Base-by-base conservation (phyloP, 37 sponge, comb jelly and placozoan species). In the Oopsacas minuta region DNA sequence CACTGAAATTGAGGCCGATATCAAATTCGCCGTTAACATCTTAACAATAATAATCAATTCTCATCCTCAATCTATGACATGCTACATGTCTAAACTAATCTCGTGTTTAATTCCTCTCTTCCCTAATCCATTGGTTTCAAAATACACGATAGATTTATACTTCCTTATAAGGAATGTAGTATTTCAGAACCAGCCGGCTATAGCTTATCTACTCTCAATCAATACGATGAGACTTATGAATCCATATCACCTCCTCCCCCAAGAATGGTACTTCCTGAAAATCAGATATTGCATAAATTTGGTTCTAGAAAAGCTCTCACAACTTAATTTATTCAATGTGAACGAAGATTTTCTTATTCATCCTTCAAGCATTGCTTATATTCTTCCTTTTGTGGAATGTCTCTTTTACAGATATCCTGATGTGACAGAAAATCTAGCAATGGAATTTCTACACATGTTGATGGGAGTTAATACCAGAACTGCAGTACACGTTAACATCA, bases 331-430 rank as follows among this genome's bases (percentile, higher is more conserved):
- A 5, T 61, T 61, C 30, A 61, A 61, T 12, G 30, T 61, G 7
- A 61, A 61, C 30, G 75, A 61, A 10, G 30, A 61, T 3, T 61
- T 61, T 34, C 30, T n/a, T 10, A 61, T 61, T 12, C 75, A 34
- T n/a, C 75, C 75, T 3, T 61, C 75, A 7, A 25, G 28, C 75
- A 61, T 61, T 20, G 7, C 75, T 12, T 61, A n/a, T 12, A 12
- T 61, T 3, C 22, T 61, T 3, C 75, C 75, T 3, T 61, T 61
- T n/a, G 75, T 61, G 20, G 1, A 61, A 3, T 61, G 75, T n/a
- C 75, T 61, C 75, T 61, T 61, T 12, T 61, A 61, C 75, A 61
- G 30, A 61, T 61, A 61, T 61, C 75, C 75, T 12, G 75, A 61
- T 20, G 22, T 61, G 1, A 61, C 28, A 5, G 30, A 61, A 5